These are phyloP conservation scores for Taenioides sp. DNA, from an alignment of 2,797 vertebrate species.

Conservation along the genomic window DNA sequence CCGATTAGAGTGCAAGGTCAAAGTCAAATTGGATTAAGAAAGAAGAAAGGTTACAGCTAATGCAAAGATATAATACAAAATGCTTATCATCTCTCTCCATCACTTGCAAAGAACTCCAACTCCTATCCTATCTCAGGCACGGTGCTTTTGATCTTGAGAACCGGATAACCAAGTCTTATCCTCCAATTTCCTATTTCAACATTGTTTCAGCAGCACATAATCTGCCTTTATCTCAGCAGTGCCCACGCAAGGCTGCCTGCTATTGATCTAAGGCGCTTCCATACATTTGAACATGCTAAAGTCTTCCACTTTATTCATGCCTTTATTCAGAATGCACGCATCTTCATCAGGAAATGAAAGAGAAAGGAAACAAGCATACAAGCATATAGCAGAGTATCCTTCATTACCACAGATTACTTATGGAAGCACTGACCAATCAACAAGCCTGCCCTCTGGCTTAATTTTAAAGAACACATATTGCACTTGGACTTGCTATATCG, in stretches of 20 bases:
- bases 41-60: constrained; percentile 18
- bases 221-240: constrained; percentile 37
- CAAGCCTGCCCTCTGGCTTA: not conserved
- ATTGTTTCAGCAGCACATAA: constrained; percentile 20
- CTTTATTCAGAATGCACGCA: not conserved
- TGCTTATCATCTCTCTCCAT: constrained; percentile 32
- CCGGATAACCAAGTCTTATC: constrained; percentile 17
- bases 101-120: constrained; percentile 37
- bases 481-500: no score
- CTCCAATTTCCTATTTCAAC: constrained; percentile 16
- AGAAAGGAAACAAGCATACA: not conserved
- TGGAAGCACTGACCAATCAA: not conserved
- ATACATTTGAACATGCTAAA: not conserved
- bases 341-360: not conserved
- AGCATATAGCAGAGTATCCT: not conserved
- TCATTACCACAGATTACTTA: not conserved
- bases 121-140: constrained; percentile 27
- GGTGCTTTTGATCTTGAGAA: constrained; percentile 46
- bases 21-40: constrained; percentile 18
- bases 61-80: constrained; percentile 32
- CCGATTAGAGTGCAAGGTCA: constrained; percentile 5
- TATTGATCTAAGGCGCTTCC: constrained; percentile 37
- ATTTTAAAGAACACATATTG: no score
- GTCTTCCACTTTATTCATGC: not conserved
- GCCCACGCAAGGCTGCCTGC: constrained; percentile 39